Evolutionary conservation across 1,140 invertebrate genomes (phyloP).

Genomic region (Euura lappo): DNA sequence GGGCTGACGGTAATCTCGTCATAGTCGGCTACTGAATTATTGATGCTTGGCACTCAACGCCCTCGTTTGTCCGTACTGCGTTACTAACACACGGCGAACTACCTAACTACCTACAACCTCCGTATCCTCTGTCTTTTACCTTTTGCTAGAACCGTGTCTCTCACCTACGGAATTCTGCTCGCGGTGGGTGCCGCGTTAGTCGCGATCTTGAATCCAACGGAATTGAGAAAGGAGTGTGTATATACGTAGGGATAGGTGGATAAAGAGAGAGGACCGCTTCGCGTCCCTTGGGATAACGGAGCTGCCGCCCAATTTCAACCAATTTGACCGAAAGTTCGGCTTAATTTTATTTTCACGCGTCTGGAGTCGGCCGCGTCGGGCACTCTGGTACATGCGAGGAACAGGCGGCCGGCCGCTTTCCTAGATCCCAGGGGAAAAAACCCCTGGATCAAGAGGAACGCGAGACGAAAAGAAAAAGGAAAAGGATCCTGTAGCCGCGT

Average conservation of each 20-base stretch:
- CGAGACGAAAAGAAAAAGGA: conserved; percentile 8
- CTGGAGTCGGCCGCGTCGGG: conserved; percentile 28
- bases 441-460: conserved; percentile 9
- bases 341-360: conserved; percentile 67
- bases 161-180: no score
- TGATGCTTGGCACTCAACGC: conserved; percentile 47
- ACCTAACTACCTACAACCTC: neutral
- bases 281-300: conserved; percentile 43
- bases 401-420: neutral
- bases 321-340: conserved; percentile 66
- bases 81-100: neutral
- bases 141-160: no score
- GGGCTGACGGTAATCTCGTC: conserved; percentile 38
- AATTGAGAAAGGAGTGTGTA: neutral
- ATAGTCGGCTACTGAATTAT: conserved; percentile 54
- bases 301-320: conserved; percentile 64
- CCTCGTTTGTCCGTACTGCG: conserved; percentile 18
- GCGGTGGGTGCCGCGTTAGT: neutral
- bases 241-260: conserved; percentile 17
- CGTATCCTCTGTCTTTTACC: neutral
- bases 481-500: neutral
- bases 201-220: neutral
- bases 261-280: conserved; percentile 20
- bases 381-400: neutral
- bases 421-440: neutral